Conservation (phyloP, 2,113 vertebrate species). For the Cryptomyrus ogoouensis region DNA sequence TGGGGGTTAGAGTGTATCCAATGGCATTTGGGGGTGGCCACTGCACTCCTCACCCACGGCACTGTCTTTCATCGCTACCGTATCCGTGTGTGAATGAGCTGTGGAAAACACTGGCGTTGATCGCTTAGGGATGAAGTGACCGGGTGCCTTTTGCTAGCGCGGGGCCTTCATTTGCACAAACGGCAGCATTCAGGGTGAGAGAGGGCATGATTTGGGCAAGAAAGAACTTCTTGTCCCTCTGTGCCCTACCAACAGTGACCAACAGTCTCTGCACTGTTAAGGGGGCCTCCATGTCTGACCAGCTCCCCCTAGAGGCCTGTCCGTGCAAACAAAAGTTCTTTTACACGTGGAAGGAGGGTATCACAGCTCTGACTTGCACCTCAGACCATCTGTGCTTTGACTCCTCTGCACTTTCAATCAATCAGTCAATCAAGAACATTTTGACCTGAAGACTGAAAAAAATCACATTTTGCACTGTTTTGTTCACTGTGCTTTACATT, state of each 20-base stretch:
- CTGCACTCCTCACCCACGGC: background rate
- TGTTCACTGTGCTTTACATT: background rate
- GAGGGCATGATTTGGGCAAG: background rate
- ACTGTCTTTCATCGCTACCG: background rate
- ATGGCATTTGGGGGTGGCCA: background rate
- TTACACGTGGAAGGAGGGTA: background rate
- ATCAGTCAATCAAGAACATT: too few relatives aligned
- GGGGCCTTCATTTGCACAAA: background rate
- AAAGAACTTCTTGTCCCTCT: background rate
- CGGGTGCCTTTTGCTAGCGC: background rate
- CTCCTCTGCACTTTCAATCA: background rate
- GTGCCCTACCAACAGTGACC: background rate
- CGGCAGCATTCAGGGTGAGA: background rate
- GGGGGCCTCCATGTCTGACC: background rate
- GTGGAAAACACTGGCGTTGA: background rate
- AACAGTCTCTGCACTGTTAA: background rate
- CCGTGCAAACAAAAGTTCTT: background rate
- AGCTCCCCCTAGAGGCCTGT: background rate
- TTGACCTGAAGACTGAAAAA: background rate
- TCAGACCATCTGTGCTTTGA: background rate
- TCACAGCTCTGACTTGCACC: background rate
- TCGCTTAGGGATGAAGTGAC: background rate
- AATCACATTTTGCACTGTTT: background rate
- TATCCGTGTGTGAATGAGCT: background rate
- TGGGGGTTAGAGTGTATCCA: background rate